Evolutionary conservation across 2,888 invertebrate species (phyloP), one percentile per base, ranked within the genome.

Genomic region (Macrosiphum euphorbiae): DNA sequence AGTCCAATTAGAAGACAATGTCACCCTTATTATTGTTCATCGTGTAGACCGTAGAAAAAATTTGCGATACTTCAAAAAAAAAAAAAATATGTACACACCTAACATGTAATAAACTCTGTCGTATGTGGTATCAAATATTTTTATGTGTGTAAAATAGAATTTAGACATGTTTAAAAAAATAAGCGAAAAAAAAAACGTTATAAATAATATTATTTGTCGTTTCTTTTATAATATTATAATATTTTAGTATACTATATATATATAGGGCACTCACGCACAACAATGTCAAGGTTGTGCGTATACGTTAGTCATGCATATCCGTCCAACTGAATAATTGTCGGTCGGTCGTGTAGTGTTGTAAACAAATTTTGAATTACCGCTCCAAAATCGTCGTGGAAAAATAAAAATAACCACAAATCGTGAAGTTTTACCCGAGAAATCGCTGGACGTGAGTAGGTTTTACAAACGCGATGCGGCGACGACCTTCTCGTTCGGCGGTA

Each of bases 281-380:
- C 94, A 94, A 94, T 94, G 94, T 94, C 94, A 94, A 94, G 94
- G 94, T 86, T 41, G 28, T 87, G 28, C 61, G 52, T 52, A 78
- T 78, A 35, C 58, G 86, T 90, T 44, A 86, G 90, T 94, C 94
- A 94, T 52, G 94, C 94, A 41, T 86, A 87, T 94, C 90, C 61
- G 7, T 61, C 67, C 86, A 24, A 61, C 86, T n/a, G 88, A 84
- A 87, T 67, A 87, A 88, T 92, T 52, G 92, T 67, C 28, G 41
- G 87, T 41, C 41, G 20, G 13, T 28, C 3, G 87, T 52, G 67
- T 78, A 24, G 91, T 44, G 44, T 35, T n/a, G 78, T 78, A 78
- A 58, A 58, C 10, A 35, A 44, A 35, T 88, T 92, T 92, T 28
- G 52, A 78, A 88, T 44, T 88, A 41, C 41, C 78, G 52, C 92